Evolutionary conservation across 2,888 invertebrate genomes (phyloP).

Genomic region (Scaptomyza reducta): DNA sequence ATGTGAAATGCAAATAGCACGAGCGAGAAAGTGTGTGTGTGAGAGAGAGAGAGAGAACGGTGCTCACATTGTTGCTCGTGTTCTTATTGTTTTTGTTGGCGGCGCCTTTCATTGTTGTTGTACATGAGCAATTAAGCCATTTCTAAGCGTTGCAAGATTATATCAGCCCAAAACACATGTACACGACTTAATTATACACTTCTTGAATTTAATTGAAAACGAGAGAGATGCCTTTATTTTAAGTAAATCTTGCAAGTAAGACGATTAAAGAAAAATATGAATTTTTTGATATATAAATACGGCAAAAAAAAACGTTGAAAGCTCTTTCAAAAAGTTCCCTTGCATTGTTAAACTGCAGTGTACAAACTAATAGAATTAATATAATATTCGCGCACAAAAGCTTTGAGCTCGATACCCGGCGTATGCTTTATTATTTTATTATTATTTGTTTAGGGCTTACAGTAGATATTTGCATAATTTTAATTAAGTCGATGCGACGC

Average conservation of each 20-base stretch:
- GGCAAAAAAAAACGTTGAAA: neutral
- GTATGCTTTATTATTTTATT: slow-evolving; percentile 26
- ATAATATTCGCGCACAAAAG: slow-evolving; percentile 13
- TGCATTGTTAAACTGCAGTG: slow-evolving; percentile 11
- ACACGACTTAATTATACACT: slow-evolving; percentile 29
- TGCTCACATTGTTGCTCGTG: slow-evolving; percentile 26
- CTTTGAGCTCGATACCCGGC: slow-evolving; percentile 4
- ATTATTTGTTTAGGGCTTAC: slow-evolving; percentile 18
- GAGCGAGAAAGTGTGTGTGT: neutral
- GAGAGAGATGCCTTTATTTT: neutral
- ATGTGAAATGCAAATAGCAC: slow-evolving; percentile 63
- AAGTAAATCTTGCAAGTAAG: neutral
- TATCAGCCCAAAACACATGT: slow-evolving; percentile 1
- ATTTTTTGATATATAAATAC: neutral
- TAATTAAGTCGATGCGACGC: slow-evolving; percentile 54
- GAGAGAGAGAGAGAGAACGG: slow-evolving; percentile 24
- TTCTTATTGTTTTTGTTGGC: slow-evolving; percentile 2
- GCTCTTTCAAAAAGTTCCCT: too few relatives aligned
- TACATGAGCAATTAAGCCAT: slow-evolving; percentile 53
- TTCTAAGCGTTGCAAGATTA: slow-evolving; percentile 25
- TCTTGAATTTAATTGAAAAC: neutral
- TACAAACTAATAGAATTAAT: slow-evolving; percentile 3
- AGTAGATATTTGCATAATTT: slow-evolving; percentile 65
- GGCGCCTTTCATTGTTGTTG: slow-evolving; percentile 27
- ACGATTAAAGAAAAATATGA: neutral